Evolutionary conservation across 2,888 invertebrate genomes (phyloP), one percentile per base, ranked within the genome.

Genomic region (Tethea ocularis): DNA sequence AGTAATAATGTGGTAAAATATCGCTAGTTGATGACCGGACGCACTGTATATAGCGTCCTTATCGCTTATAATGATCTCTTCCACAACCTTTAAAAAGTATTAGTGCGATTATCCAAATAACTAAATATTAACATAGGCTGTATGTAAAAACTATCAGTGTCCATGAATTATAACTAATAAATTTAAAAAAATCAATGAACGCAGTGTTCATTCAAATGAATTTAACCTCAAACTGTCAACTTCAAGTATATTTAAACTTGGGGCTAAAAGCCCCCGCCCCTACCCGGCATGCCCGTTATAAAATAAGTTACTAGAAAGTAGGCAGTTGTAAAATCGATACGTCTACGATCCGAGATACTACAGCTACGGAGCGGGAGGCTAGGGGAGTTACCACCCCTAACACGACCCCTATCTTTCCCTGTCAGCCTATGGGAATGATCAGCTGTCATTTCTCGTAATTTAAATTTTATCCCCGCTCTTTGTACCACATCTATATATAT

Each of bases 361-460:
- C 46, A 20, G 46, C 46, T 17, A 46, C 46, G 46, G 46, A 20
- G 10, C 3, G 46, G 46, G 46, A 46, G 17, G 46, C 46, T 20
- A 20, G 46, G 46, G 46, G 15, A 10, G 46, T 1, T 41, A 15
- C n/a, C 2, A 1, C 46, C 46, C 46, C 46, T 10, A 2, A 2
- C n/a, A 26, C 41, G 17, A 3, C 51, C 20, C 58, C 58, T 62
- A 3, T 24, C 51, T 51, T 24, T 51, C 17, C 26, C 38, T 36
- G 24, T 51, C 62, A 55, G 63, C 67, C 63, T 66, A 64, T 73
- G 62, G 65, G 68, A 71, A 74, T 71, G 68, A 74, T 76, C 78
- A 78, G 77, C 77, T 78, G 78, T 78, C 76, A 70, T 68, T 71
- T 69, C 64, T 62, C 58, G 66, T 69, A 71, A 77, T 76, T 75